Evolutionary conservation across 2,888 invertebrate species (phyloP).

Genomic region (Acronicta alni): DNA sequence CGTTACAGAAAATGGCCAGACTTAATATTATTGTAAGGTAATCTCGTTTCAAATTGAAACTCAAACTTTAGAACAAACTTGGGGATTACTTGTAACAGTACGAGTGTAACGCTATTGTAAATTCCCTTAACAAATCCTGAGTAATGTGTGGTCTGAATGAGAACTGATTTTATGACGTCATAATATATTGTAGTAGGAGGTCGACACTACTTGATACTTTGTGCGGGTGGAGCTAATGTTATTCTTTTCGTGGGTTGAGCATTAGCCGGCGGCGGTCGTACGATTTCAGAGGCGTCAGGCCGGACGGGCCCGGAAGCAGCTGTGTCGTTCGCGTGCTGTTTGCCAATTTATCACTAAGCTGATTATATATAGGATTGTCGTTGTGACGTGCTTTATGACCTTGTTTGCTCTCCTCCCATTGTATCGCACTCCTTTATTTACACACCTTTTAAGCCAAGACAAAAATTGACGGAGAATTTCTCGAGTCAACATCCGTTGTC

Average conservation of each 20-base stretch:
- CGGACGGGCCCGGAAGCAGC: constrained; percentile 78
- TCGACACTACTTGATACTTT: constrained; percentile 15
- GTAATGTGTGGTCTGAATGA: constrained; percentile 23
- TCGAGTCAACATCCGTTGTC: constrained; percentile 57
- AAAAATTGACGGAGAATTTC: constrained; percentile 57
- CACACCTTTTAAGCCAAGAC: constrained; percentile 75
- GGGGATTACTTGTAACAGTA: constrained; percentile 43
- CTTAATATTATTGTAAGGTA: constrained; percentile 54
- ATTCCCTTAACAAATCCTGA: constrained; percentile 36
- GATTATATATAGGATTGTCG: constrained; percentile 87
- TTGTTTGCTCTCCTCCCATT: constrained; percentile 82
- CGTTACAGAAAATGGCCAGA: constrained; percentile 33
- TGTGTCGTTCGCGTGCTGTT: constrained; percentile 88
- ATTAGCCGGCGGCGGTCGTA: constrained; percentile 44
- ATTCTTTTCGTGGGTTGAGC: constrained; percentile 41
- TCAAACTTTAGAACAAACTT: constrained; percentile 54
- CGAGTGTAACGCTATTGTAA: constrained; percentile 39
- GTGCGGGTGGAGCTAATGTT: constrained; percentile 33
- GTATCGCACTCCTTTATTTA: constrained; percentile 82
- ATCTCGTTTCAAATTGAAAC: constrained; percentile 58
- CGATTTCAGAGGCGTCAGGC: constrained; percentile 38
- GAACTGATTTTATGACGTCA: constrained; percentile 25
- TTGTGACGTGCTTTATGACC: constrained; percentile 86
- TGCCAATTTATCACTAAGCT: constrained; percentile 89
- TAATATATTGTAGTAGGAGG: constrained; percentile 16